Percentiles rank a stretch among this genome's conserved stretches.
phyloP scores from a whole-genome alignment of 2,113 vertebrate species.

The Scartelaos histophorus region DNA sequence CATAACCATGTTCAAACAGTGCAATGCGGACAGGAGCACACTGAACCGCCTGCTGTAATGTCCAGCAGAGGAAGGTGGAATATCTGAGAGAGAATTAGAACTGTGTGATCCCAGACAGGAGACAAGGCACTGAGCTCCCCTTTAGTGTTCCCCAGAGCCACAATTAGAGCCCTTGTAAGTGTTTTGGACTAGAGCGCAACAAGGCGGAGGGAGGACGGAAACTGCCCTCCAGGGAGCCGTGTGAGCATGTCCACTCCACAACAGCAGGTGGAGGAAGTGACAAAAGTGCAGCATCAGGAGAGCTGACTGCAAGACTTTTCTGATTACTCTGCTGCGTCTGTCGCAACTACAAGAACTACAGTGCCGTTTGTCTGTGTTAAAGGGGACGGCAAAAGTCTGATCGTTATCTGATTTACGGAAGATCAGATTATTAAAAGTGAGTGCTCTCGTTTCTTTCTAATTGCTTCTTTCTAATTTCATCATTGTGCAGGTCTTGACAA shows the following conservation, averaged over 20 bases:
- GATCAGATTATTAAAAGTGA: too few relatives aligned
- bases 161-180: slow-evolving; percentile 58
- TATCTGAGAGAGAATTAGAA: slow-evolving; percentile 22
- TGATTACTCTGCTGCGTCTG: slow-evolving; percentile 19
- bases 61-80: not conserved
- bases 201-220: slow-evolving; percentile 35
- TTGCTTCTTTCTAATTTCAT: too few relatives aligned
- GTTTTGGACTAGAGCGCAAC: slow-evolving; percentile 35
- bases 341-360: not conserved
- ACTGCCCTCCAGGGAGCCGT: slow-evolving; percentile 42
- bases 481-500: too few relatives aligned
- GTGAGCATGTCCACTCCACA: slow-evolving; percentile 38
- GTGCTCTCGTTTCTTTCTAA: too few relatives aligned
- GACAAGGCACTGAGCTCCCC: slow-evolving; percentile 30
- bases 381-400: too few relatives aligned
- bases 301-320: slow-evolving; percentile 7
- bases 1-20: not conserved
- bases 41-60: not conserved
- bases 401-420: too few relatives aligned
- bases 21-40: not conserved
- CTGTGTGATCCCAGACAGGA: slow-evolving; percentile 22
- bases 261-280: slow-evolving; percentile 28
- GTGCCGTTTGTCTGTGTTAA: not conserved
- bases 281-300: slow-evolving; percentile 24
- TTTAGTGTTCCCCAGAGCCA: slow-evolving; percentile 54